Evolutionary conservation across 2,113 vertebrate species (phyloP).

Genomic region (Periophthalmodon schlosseri): DNA sequence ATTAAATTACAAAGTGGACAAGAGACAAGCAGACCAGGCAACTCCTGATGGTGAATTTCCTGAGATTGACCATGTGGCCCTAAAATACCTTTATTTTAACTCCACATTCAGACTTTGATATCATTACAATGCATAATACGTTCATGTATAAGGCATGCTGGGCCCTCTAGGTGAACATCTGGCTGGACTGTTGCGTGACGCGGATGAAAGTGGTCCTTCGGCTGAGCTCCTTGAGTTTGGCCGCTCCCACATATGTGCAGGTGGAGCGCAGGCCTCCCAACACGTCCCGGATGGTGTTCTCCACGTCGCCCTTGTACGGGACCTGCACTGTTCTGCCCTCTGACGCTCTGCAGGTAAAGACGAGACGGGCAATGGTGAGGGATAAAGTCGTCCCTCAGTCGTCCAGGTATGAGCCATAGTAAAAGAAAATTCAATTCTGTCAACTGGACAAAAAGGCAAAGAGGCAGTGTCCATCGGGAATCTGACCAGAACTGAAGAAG

Average conservation of each 20-base stretch:
- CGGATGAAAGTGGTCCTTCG: conserved; percentile 94
- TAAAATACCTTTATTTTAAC: conserved; percentile 7
- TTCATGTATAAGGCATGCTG: neutral
- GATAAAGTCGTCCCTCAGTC: no score
- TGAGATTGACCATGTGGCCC: conserved; percentile 41
- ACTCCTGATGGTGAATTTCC: conserved; percentile 41
- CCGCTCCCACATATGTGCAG: conserved; percentile 96
- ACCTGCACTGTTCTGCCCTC: conserved; percentile 95
- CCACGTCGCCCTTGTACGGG: conserved; percentile 89
- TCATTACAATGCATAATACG: conserved; percentile 1
- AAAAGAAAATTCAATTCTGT: no score
- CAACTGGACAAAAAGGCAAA: no score
- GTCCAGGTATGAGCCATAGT: no score
- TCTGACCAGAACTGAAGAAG: no score
- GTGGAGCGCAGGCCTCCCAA: conserved; percentile 94
- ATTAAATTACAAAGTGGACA: neutral
- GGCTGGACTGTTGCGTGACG: conserved; percentile 94
- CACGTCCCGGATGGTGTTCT: conserved; percentile 90
- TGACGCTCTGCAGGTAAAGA: conserved; percentile 80
- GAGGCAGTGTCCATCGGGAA: no score
- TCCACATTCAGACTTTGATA: conserved; percentile 16
- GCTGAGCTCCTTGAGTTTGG: conserved; percentile 96
- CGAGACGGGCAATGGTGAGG: neutral
- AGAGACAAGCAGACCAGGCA: conserved; percentile 7
- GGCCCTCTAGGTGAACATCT: conserved; percentile 82